Percentiles rank a stretch among this genome's conserved stretches.
phyloP scores from a whole-genome alignment of 2,113 vertebrate species.

The Pongo abelii region DNA sequence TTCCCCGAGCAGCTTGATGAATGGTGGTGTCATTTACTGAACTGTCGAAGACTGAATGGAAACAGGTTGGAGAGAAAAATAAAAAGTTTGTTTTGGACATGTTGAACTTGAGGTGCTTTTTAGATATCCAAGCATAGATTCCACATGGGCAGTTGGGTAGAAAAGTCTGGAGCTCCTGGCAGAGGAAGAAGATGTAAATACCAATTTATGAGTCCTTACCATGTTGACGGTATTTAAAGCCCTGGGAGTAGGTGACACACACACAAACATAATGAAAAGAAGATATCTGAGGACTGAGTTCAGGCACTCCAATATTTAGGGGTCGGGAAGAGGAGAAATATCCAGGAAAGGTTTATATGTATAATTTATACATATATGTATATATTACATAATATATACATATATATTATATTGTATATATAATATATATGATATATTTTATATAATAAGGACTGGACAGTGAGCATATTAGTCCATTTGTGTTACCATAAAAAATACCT shows the following conservation, averaged over 20 bases:
- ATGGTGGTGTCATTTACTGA: neutral
- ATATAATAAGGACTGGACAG: no score
- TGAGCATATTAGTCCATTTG: no score
- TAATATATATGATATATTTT: no score
- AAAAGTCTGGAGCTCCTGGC: neutral
- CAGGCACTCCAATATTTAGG: neutral
- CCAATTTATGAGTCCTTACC: neutral
- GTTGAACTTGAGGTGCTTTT: neutral
- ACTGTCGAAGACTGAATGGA: neutral
- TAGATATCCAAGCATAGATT: neutral
- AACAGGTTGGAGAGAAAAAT: neutral
- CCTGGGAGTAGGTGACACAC: neutral
- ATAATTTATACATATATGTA: no score
- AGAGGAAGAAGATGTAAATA: neutral
- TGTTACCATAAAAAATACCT: no score
- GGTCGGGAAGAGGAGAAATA: neutral
- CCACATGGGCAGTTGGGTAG: neutral
- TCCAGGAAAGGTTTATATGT: neutral
- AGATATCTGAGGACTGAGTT: neutral
- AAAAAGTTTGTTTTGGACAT: neutral
- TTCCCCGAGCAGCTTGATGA: neutral
- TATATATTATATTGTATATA: no score
- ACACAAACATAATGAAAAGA: neutral
- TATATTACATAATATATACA: no score
- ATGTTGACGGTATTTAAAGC: neutral